A percentile compares a stretch with the other conserved stretches of the same genome.
phyloP scores from a whole-genome alignment of 2,797 vertebrate genomes.

The Typhlichthys subterraneus region DNA sequence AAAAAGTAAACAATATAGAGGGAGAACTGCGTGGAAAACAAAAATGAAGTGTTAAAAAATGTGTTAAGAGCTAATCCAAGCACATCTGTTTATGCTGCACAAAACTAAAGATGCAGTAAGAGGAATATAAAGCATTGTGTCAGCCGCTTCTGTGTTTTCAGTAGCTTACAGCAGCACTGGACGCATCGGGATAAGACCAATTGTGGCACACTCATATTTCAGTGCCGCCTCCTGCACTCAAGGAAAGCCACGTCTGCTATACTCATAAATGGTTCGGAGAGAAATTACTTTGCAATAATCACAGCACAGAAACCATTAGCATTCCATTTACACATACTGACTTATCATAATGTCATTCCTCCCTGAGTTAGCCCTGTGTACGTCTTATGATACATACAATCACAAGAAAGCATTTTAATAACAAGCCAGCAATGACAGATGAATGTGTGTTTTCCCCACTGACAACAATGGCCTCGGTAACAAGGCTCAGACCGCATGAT shows the following conservation, averaged over 20 bases:
- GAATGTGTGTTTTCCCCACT: neutral
- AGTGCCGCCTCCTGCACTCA: constrained; percentile 20
- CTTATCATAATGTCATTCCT: neutral
- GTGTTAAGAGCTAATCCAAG: constrained; percentile 14
- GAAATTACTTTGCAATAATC: constrained; percentile 21
- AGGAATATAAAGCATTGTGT: constrained; percentile 29
- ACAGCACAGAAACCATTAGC: constrained; percentile 11
- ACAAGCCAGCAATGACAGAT: neutral
- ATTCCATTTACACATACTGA: constrained; percentile 16
- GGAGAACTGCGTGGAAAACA: neutral
- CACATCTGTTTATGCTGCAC: constrained; percentile 18
- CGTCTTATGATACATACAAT: too few relatives aligned
- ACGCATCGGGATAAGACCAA: constrained; percentile 54
- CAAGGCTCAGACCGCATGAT: neutral
- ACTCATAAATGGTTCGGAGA: constrained; percentile 22
- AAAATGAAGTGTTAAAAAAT: constrained; percentile 23
- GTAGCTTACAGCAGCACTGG: constrained; percentile 37
- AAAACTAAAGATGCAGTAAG: constrained; percentile 24
- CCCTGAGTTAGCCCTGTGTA: constrained; percentile 6
- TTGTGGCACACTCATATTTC: constrained; percentile 39
- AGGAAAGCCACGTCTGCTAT: constrained; percentile 24
- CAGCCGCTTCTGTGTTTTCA: constrained; percentile 33
- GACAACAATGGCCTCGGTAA: neutral
- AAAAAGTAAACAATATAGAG: constrained; percentile 30
- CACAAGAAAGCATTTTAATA: too few relatives aligned